Base-by-base conservation (phyloP, 2,888 invertebrate species). In the Dryobota labecula region DNA sequence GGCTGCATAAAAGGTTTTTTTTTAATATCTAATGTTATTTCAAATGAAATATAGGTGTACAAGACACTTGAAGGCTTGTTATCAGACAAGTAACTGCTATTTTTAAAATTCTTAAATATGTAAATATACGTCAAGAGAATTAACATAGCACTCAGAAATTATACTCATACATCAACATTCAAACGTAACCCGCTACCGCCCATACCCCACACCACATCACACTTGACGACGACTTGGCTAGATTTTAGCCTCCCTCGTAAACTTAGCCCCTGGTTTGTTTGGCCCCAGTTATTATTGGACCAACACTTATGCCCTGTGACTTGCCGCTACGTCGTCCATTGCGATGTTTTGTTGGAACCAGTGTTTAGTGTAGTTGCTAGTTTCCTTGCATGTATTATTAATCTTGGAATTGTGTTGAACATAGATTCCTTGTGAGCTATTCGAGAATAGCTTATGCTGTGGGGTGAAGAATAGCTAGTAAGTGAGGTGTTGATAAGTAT, bases 261-360 rank as follows among this genome's bases (percentile, higher is more conserved):
- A 84, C 77, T 84, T 85, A 66, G 73, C 18, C 60, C 24, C 20
- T 8, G 20, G 84, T 83, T 83, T 75, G 78, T 81, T 70, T 65
- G 68, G 61, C 18, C 68, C 47, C 47, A n/a, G 82, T 83, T 85
- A 84, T 85, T 81, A 84, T 84, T 83, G 72, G 73, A 67, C 41
- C 61, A 66, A 78, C 78, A 73, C 78, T 82, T 69, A 78, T 63
- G 70, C 24, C 27, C 51, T 67, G 47, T 15, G 47, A 77, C 54
- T 77, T 68, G 36, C 54, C 18, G 20, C 41, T 62, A 36, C 57
- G 20, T 67, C 33, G 51, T 81, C 51, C 53, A 71, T 27, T 73
- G 15, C 45, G 4, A 49, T 78, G 71, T 81, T 78, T 77, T 80
- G 75, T 68, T 56, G 24, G 54, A 20, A 30, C 45, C 13, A 63